A percentile compares a stretch with the other conserved stretches of the same genome.
phyloP scores from a whole-genome alignment of 2,888 invertebrate species.

The Drosophila leonis region DNA sequence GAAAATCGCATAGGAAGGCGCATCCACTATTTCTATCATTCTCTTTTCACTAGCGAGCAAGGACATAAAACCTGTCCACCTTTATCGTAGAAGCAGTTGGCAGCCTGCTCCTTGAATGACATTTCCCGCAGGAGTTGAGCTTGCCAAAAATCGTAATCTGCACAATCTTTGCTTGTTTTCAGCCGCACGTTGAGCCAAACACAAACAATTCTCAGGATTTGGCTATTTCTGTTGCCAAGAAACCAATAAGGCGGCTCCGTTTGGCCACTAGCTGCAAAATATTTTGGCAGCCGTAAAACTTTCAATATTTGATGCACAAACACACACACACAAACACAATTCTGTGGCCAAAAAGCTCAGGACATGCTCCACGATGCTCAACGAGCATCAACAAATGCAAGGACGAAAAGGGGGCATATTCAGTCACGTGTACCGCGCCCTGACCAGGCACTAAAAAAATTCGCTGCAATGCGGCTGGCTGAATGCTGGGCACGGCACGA shows the following conservation, averaged over 20 bases:
- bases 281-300: slow-evolving; percentile 58
- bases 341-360: slow-evolving; percentile 73
- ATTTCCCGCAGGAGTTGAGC: slow-evolving; percentile 21
- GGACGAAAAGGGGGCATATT: slow-evolving; percentile 27
- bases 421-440: slow-evolving; percentile 72
- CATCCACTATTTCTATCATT: too few species aligned
- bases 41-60: not conserved
- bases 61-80: slow-evolving; percentile 8
- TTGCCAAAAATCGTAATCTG: slow-evolving; percentile 33
- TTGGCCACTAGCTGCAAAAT: slow-evolving; percentile 25
- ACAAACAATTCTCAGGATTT: slow-evolving; percentile 8
- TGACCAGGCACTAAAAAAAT: slow-evolving; percentile 55
- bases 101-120: not conserved
- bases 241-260: slow-evolving; percentile 61
- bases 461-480: slow-evolving; percentile 81
- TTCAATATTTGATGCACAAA: slow-evolving; percentile 69
- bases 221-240: slow-evolving; percentile 56
- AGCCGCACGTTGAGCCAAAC: slow-evolving; percentile 4
- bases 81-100: slow-evolving; percentile 11
- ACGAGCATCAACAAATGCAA: slow-evolving; percentile 67
- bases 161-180: slow-evolving; percentile 15
- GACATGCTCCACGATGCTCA: slow-evolving; percentile 51
- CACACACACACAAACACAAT: slow-evolving; percentile 17
- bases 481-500: slow-evolving; percentile 22
- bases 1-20: slow-evolving; percentile 2